These are phyloP conservation scores for Plutomurus gul DNA, from an alignment of 1,140 invertebrate genomes.

Conservation along the genomic window DNA sequence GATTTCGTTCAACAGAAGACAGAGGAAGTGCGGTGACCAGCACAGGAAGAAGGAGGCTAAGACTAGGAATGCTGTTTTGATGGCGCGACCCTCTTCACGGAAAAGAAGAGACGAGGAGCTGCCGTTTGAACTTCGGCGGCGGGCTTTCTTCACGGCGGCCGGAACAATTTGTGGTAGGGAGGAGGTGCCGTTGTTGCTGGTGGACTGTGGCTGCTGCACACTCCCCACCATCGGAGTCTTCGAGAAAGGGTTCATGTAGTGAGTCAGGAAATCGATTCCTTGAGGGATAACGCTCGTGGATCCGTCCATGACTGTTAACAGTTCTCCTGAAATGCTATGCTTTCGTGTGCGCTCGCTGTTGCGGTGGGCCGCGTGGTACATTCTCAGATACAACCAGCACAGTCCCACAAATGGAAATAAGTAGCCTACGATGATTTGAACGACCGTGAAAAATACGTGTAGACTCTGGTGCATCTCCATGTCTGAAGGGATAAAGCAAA, in stretches of 20 bases:
- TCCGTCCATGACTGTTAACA: constrained; percentile 52
- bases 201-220: constrained; percentile 30
- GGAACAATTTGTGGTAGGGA: constrained; percentile 44
- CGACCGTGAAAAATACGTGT: constrained; percentile 52
- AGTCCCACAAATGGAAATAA: constrained; percentile 62
- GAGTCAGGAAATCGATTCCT: constrained; percentile 54
- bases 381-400: constrained; percentile 63
- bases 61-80: constrained; percentile 64
- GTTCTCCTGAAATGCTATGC: constrained; percentile 60
- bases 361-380: constrained; percentile 63
- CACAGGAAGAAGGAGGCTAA: constrained; percentile 63
- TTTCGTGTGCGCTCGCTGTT: constrained; percentile 64
- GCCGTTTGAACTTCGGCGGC: constrained; percentile 57
- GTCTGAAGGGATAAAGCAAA: constrained; percentile 32
- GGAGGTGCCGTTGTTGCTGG: constrained; percentile 16
- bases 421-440: constrained; percentile 59
- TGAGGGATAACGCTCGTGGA: constrained; percentile 51
- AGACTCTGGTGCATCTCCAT: constrained; percentile 37
- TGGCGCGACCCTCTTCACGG: constrained; percentile 64
- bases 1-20: constrained; percentile 52
- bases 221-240: constrained; percentile 53
- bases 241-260: constrained; percentile 53
- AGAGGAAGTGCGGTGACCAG: constrained; percentile 63
- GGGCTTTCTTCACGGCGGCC: constrained; percentile 49
- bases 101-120: constrained; percentile 59